Evolutionary conservation across 2,888 invertebrate species (phyloP), one percentile per base, ranked within the genome.

Genomic region (Zygogramma bicolorata): DNA sequence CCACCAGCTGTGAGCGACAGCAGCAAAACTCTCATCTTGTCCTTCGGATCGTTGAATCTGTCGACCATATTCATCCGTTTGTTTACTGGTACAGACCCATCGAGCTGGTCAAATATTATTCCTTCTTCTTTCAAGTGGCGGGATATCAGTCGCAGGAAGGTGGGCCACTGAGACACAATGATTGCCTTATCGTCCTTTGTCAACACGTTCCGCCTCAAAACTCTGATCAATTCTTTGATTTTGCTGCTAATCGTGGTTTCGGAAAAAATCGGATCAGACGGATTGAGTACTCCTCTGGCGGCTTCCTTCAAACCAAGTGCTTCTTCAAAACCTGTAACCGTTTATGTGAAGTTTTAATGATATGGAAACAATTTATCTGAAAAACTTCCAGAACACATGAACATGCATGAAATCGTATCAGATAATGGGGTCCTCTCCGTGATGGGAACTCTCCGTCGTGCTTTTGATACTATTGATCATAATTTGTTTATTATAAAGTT

Each of bases 111-210:
- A 79, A 90, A 91, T 25, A 86, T 81, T 5, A 95, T 87, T 0
- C 88, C 85, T 15, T 86, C 85, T 2, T 83, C 77, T 18, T 84
- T 78, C 60, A 99, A 88, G 84, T 94, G 92, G 0, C 84, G 81
- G 38, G 91, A 91, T 7, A 98, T 88, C 46, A 98, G 89, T 0
- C 92, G 87, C 6, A 99, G 88, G 81, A 96, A 92, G 0, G 92
- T 90, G 0, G 95, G 94, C 98, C 98, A 99, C 84, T 98, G 98
- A 0, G 97, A 98, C 0, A 99, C 96, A 4, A 99, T 90, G 5
- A 96, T 92, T 0, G 92, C 91, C 85, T 96, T 96, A 75, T 96
- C 94, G 1, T 87, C 87, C 7, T 49, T 77, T 0, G 71, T 68
- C 10, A 92, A 82, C 0, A 93, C 88, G 20, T 89, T 88, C 8